These are phyloP conservation scores for Hippotragus niger DNA, from an alignment of 2,113 vertebrate genomes.

Conservation along the genomic window DNA sequence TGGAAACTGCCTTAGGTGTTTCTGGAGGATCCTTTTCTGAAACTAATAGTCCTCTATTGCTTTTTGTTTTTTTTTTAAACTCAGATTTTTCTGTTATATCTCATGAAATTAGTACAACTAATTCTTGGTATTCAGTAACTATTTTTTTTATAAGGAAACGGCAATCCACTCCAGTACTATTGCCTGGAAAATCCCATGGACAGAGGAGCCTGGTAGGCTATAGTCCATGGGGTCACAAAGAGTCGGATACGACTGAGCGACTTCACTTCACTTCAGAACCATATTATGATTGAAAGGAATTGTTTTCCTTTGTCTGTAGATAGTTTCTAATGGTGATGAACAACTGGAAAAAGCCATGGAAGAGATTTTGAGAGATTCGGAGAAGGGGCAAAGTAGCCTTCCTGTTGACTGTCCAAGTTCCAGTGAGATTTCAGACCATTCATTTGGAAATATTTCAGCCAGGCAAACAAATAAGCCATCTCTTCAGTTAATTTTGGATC, in stretches of 20 bases:
- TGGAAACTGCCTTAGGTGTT: neutral
- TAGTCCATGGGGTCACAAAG: too few relatives aligned
- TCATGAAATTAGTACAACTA: neutral
- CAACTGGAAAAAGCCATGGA: constrained; percentile 96
- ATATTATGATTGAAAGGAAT: constrained; percentile 13
- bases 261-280: neutral
- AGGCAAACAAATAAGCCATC: constrained; percentile 65
- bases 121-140: neutral
- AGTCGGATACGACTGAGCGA: too few relatives aligned
- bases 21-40: constrained; percentile 32
- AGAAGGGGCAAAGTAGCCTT: constrained; percentile 75
- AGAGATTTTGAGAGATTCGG: constrained; percentile 89
- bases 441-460: constrained; percentile 57
- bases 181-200: too few relatives aligned
- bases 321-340: constrained; percentile 91
- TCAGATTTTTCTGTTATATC: neutral
- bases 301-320: constrained; percentile 78
- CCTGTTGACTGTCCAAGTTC: neutral
- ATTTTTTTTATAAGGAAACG: neutral
- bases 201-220: too few relatives aligned
- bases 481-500: constrained; percentile 81
- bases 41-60: neutral
- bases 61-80: neutral
- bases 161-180: too few relatives aligned
- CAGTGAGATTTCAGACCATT: constrained; percentile 46